Evolutionary conservation across 1,140 invertebrate genomes (phyloP), one percentile per base, ranked within the genome.

Genomic region (Philaenus spumarius): DNA sequence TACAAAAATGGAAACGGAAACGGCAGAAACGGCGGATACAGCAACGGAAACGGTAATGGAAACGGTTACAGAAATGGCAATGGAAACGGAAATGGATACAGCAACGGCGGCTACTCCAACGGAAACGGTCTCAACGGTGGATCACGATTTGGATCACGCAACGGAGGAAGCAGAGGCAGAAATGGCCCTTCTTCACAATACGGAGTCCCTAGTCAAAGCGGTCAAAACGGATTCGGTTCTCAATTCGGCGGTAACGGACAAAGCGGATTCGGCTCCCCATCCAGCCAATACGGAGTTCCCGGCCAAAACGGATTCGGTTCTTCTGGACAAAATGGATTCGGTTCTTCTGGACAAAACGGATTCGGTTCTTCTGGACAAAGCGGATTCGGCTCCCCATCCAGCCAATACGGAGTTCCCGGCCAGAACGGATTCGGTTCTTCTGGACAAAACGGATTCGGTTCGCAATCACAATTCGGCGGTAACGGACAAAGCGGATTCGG

Each of bases 401-500:
- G 51, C 23, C 35, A 55, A 9, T 60, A 60, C 20, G 58, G 58
- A 11, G 62, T 67, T 11, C 76, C 75, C 20, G 69, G 67, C 20
- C 66, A 66, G 53, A 70, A 68, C 2, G 67, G 67, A n/a, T 48
- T 57, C 17, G 45, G 58, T 35, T 35, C 65, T 63, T 51, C 20
- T 34, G 50, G 50, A 34, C 22, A 26, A 14, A 50, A 50, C 26
- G 24, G 47, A 42, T 42, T 17, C 40, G 40, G 40, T 14, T 30
- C 26, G 3, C 26, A 30, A 30, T 30, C 26, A 26, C 22, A 26
- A 9, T 46, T 22, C 19, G 43, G 43, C 14, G 43, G 43, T 30
- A 30, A 30, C 9, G 26, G 26, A 4, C 26, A 30, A 30, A 30
- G 22, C 14, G 50, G 52, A 23, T 52, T 46, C n/a, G 58, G 47